These are phyloP conservation scores for Neopipo cinnamomea DNA, from an alignment of 2,113 vertebrate genomes.

Conservation along the genomic window DNA sequence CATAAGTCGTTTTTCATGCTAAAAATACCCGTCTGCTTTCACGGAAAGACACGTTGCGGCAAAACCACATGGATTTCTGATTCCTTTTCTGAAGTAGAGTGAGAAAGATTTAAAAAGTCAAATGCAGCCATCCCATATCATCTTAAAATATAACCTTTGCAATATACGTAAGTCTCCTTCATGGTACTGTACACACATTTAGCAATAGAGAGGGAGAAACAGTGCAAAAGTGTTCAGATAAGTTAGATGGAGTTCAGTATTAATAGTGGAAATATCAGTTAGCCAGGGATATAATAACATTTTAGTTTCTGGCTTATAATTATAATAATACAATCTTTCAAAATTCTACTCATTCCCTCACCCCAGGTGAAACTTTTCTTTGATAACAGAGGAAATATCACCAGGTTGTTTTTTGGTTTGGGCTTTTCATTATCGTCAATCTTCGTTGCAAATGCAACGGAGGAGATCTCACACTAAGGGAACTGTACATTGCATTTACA, in stretches of 20 bases:
- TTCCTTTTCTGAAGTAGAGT: not conserved
- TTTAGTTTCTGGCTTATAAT: not conserved
- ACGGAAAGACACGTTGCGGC: not conserved
- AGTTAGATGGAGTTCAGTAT: slow-evolving; percentile 16
- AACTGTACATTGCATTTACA: not conserved
- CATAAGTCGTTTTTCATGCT: not conserved
- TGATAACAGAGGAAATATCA: not conserved
- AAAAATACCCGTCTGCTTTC: slow-evolving; percentile 4
- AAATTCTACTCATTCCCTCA: not conserved
- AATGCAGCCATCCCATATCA: not conserved
- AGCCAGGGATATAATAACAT: not conserved
- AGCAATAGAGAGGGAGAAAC: slow-evolving; percentile 14
- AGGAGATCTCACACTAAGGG: not conserved
- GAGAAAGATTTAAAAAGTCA: slow-evolving; percentile 2
- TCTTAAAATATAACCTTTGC: slow-evolving; percentile 31
- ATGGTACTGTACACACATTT: not conserved
- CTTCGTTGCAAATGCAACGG: not conserved
- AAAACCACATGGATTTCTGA: not conserved
- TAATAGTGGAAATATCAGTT: slow-evolving; percentile 14
- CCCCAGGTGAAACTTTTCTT: not conserved
- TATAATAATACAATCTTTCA: not conserved
- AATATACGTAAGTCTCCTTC: slow-evolving; percentile 45
- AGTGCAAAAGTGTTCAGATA: not conserved
- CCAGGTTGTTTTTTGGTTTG: not conserved
- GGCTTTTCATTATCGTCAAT: not conserved